These are phyloP conservation scores for Zaprionus bogoriensis DNA, from an alignment of 2,888 invertebrate genomes.

Conservation along the genomic window DNA sequence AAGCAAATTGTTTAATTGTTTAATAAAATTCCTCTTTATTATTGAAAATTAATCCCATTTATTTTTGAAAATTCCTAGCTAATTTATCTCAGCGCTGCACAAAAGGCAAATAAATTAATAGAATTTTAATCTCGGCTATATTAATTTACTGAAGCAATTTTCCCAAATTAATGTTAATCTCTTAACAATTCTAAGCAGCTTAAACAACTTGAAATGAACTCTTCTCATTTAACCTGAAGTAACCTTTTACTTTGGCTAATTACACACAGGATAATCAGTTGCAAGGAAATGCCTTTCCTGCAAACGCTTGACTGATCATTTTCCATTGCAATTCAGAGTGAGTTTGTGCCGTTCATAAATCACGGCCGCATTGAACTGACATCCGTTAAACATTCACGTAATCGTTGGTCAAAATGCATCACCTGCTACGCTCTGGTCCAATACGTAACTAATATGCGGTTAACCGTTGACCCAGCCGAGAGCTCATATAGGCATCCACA, in stretches of 20 bases:
- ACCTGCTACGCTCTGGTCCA: slow-evolving; percentile 48
- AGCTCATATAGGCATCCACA: slow-evolving; percentile 9
- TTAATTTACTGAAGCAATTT: too few species aligned
- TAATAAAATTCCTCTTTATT: too few species aligned
- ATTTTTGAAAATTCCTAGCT: too few species aligned
- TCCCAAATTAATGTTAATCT: too few species aligned
- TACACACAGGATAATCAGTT: not conserved
- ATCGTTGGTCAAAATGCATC: slow-evolving; percentile 34
- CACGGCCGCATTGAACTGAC: slow-evolving; percentile 14
- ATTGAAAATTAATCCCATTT: too few species aligned
- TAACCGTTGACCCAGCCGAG: slow-evolving; percentile 40
- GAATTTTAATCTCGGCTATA: too few species aligned
- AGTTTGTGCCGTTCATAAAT: slow-evolving; percentile 29
- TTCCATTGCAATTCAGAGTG: not conserved
- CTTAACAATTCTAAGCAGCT: too few species aligned
- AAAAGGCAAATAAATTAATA: too few species aligned
- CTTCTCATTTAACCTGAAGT: not conserved
- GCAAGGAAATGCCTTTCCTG: not conserved
- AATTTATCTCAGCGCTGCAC: too few species aligned
- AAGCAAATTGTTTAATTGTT: too few species aligned
- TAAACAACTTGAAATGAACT: not conserved
- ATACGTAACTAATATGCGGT: slow-evolving; percentile 61
- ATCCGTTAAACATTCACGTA: slow-evolving; percentile 34
- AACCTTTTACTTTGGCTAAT: not conserved
- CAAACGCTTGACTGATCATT: not conserved